Conservation (phyloP, 1,140 invertebrate genomes). For the Solenopsis invicta region DNA sequence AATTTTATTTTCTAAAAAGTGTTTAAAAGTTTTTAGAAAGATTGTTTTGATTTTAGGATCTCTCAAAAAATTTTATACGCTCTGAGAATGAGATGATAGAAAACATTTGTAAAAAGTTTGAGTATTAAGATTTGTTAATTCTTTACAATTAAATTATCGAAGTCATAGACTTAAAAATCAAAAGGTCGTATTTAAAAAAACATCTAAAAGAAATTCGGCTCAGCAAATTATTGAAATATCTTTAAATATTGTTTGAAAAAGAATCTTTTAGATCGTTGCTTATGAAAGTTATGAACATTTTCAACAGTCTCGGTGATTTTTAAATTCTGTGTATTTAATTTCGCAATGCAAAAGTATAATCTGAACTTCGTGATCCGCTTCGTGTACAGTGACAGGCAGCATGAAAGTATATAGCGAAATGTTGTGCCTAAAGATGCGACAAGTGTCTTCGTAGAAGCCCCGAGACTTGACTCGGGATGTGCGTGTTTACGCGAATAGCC, state of each 20-base stretch:
- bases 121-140: conserved; percentile 14
- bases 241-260: conserved; percentile 11
- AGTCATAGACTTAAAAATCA: not conserved
- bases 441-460: conserved; percentile 70
- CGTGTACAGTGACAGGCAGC: conserved; percentile 75
- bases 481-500: conserved; percentile 44
- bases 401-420: conserved; percentile 72
- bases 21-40: not conserved
- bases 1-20: conserved; percentile 8
- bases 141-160: not conserved
- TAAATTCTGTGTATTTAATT: conserved; percentile 36
- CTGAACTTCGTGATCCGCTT: conserved; percentile 24
- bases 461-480: conserved; percentile 22
- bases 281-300: not conserved
- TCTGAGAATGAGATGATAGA: not conserved
- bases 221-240: not conserved
- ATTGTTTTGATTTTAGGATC: not conserved
- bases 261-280: not conserved
- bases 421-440: conserved; percentile 72
- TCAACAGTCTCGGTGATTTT: not conserved
- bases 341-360: conserved; percentile 12
- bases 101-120: not conserved
- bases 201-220: not conserved
- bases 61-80: conserved; percentile 1
- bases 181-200: conserved; percentile 3